phyloP scores from a whole-genome alignment of 2,888 invertebrate genomes.

The Heliothis peltigera region DNA sequence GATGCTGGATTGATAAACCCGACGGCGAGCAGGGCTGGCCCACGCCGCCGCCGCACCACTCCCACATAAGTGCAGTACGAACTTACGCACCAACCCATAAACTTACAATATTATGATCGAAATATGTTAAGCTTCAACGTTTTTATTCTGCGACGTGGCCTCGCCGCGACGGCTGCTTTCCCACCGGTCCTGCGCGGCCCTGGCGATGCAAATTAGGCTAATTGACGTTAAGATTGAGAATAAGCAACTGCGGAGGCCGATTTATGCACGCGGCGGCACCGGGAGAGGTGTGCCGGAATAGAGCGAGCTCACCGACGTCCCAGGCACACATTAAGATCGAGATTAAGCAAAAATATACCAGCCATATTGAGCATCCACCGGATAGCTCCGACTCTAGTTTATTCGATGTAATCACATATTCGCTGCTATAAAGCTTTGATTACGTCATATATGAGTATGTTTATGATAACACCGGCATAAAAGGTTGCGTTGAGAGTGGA shows the following conservation, averaged over 20 bases:
- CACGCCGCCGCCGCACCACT: slow-evolving; percentile 43
- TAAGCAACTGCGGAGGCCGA: slow-evolving; percentile 56
- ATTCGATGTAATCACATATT: slow-evolving; percentile 57
- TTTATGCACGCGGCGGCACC: slow-evolving; percentile 56
- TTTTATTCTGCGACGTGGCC: slow-evolving; percentile 41
- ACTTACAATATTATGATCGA: slow-evolving; percentile 48
- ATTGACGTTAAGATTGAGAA: slow-evolving; percentile 69
- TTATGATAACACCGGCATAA: slow-evolving; percentile 49
- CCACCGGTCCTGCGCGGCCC: slow-evolving; percentile 45
- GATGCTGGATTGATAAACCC: slow-evolving; percentile 65
- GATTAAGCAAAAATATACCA: slow-evolving; percentile 62
- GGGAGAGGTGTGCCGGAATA: slow-evolving; percentile 57
- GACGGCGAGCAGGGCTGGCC: slow-evolving; percentile 54
- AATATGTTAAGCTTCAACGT: slow-evolving; percentile 30
- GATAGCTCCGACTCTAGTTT: slow-evolving; percentile 52
- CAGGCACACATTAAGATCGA: slow-evolving; percentile 61
- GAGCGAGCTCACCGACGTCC: slow-evolving; percentile 48
- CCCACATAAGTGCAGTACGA: slow-evolving; percentile 36
- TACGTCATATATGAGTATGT: slow-evolving; percentile 55
- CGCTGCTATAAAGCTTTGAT: slow-evolving; percentile 55
- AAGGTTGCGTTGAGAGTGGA: slow-evolving; percentile 34
- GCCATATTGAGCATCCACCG: slow-evolving; percentile 56
- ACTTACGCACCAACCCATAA: slow-evolving; percentile 47
- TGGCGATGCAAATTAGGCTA: slow-evolving; percentile 68
- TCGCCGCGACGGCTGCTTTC: slow-evolving; percentile 35